These are phyloP conservation scores for Nymphicus hollandicus DNA, from an alignment of 2,113 vertebrate genomes.

Conservation along the genomic window DNA sequence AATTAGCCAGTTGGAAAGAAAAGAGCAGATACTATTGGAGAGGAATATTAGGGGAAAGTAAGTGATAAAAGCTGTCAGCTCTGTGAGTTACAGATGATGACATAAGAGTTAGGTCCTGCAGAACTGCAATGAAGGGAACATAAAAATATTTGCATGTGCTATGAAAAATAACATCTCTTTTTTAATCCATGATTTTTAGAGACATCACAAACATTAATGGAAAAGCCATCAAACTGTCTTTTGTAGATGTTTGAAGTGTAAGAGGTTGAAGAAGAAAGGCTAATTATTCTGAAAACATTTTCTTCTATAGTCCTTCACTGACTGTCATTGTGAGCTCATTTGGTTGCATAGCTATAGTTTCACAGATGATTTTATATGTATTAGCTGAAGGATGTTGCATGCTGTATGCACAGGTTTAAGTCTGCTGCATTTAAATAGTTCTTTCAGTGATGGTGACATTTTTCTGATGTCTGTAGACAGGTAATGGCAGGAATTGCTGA, in stretches of 20 bases:
- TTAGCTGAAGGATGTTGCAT: neutral
- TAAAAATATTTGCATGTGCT: neutral
- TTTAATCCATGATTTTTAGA: neutral
- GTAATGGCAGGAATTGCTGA: neutral
- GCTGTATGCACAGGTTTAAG: neutral
- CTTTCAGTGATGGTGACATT: neutral
- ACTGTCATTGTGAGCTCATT: neutral
- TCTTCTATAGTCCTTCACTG: neutral
- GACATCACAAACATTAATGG: neutral
- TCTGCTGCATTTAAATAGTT: neutral
- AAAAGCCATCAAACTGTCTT: neutral
- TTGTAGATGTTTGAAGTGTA: neutral
- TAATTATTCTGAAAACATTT: neutral
- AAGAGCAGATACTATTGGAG: neutral
- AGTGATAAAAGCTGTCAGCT: neutral
- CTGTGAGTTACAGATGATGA: neutral
- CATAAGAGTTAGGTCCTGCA: neutral
- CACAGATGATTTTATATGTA: neutral
- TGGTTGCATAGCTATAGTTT: neutral
- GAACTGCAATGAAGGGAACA: neutral
- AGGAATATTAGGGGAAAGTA: constrained; percentile 2
- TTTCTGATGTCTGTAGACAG: neutral
- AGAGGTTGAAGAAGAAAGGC: neutral
- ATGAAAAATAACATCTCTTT: neutral
- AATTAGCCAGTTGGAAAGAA: constrained; percentile 2